Percentiles rank a stretch among this genome's conserved stretches.
Conservation (phyloP, 1,140 invertebrate species). For the Orussus abietinus region DNA sequence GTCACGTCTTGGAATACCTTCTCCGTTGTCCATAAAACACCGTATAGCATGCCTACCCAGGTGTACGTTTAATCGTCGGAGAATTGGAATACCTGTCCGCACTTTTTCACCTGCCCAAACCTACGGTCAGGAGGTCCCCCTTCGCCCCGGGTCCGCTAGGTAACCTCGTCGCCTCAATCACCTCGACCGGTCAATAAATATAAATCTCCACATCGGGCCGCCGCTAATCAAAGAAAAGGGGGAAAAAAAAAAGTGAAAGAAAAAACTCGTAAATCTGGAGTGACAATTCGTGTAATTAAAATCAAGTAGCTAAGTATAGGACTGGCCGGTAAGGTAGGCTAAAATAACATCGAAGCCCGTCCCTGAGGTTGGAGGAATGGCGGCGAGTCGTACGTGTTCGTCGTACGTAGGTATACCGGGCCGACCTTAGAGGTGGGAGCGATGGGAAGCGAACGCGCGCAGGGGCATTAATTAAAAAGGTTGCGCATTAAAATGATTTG, state of each 20-base stretch:
- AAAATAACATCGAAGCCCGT: slow-evolving; percentile 6
- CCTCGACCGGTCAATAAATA: slow-evolving; percentile 18
- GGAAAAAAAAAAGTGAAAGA: no score
- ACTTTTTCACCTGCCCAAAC: no score
- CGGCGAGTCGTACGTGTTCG: no score
- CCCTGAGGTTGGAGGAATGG: no score
- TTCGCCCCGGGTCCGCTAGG: no score
- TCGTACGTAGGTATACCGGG: not conserved
- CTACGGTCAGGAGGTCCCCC: no score
- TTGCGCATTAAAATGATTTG: slow-evolving; percentile 57
- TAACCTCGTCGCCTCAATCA: no score
- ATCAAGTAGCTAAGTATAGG: slow-evolving; percentile 32
- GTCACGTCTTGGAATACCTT: no score
- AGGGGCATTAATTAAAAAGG: slow-evolving; percentile 56
- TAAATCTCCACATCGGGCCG: slow-evolving; percentile 22
- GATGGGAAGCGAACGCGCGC: slow-evolving; percentile 43
- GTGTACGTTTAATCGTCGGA: no score
- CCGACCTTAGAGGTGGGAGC: slow-evolving; percentile 21
- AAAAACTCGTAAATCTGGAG: slow-evolving; percentile 33
- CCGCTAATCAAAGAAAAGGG: not conserved
- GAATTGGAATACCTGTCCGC: no score
- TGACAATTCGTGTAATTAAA: slow-evolving; percentile 43
- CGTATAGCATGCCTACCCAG: no score
- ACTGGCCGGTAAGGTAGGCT: not conserved
- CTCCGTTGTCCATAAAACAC: no score